A percentile compares a stretch with the other conserved stretches of the same genome.
These are phyloP conservation scores for Hydrolagus colliei DNA, from an alignment of 2,797 vertebrate genomes.

Conservation along the genomic window DNA sequence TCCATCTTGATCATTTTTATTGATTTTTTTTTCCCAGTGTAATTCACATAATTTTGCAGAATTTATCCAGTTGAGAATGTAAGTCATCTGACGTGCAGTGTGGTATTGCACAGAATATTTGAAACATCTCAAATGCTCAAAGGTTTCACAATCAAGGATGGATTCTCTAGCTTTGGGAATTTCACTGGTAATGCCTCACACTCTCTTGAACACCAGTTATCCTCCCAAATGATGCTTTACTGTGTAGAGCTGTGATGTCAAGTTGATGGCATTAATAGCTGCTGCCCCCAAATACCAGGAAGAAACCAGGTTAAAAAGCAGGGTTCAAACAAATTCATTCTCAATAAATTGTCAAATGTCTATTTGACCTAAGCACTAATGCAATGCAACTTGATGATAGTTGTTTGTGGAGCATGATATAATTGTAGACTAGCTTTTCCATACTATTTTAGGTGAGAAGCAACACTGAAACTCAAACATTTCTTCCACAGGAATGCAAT, in stretches of 20 bases:
- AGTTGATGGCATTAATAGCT: background rate
- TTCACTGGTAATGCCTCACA: background rate
- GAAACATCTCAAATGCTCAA: background rate
- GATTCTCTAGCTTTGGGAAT: background rate
- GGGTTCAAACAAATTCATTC: background rate
- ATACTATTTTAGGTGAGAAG: background rate
- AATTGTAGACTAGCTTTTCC: background rate
- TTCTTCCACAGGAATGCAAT: background rate
- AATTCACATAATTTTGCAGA: constrained; percentile 4
- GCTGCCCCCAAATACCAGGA: background rate
- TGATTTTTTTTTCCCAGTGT: background rate
- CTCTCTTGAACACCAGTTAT: background rate
- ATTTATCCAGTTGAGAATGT: background rate
- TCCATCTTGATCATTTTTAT: background rate
- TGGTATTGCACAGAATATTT: background rate
- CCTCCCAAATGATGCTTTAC: background rate
- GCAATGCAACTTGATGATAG: constrained; percentile 2
- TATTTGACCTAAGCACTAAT: background rate
- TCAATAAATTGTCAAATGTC: constrained; percentile 8
- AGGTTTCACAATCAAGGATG: background rate
- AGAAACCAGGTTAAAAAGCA: background rate
- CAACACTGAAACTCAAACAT: background rate
- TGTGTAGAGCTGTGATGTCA: background rate
- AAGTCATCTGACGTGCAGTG: background rate
- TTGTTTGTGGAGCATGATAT: background rate